Base-by-base conservation (phyloP, 2,113 vertebrate species). In the Hirundichthys speculiger region DNA sequence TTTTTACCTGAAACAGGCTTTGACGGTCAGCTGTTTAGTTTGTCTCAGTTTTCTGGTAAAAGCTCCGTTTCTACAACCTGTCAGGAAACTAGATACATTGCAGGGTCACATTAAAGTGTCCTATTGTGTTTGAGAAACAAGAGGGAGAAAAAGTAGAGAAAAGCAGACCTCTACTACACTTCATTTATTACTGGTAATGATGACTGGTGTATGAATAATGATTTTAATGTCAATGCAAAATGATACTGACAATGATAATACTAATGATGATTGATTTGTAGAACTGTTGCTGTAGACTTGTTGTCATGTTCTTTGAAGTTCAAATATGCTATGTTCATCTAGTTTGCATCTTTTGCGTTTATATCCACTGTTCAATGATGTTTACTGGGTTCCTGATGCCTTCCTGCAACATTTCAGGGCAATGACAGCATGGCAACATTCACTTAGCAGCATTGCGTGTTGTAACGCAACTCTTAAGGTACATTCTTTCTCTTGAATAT, bases 171-270 rank as follows among this genome's bases (percentile, higher is more conserved):
- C 83, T 86, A 60, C 75, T 69, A 85, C 75, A 82, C 70, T 79
- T 81, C 20, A 76, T 89, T 90, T 85, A 79, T 81, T 91, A 76
- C 88, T 86, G 85, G 85, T 87, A 82, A 79, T 79, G 71, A 91
- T 87, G 82, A 87, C 88, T 86, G 86, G 87, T 77, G 79, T 77
- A 81, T 81, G 80, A 87, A 82, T 87, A 88, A 89, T 64, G 65
- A 88, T 85, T 86, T 84, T 78, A 83, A 73, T 86, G 84, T 88
- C 89, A 82, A 90, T 88, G 79, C 85, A 86, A 90, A 85, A 75
- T 75, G 78, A 85, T 60, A 45, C 79, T 76, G 83, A 88, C 69
- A 53, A 80, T 85, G 82, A 86, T 81, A 54, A 82, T 78, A 39
- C 52, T 75, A 71, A 25, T 79, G 69, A 83, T 83, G 63, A 77